Conservation (phyloP, 1,140 invertebrate species). For the Leptopilina clavipes region DNA sequence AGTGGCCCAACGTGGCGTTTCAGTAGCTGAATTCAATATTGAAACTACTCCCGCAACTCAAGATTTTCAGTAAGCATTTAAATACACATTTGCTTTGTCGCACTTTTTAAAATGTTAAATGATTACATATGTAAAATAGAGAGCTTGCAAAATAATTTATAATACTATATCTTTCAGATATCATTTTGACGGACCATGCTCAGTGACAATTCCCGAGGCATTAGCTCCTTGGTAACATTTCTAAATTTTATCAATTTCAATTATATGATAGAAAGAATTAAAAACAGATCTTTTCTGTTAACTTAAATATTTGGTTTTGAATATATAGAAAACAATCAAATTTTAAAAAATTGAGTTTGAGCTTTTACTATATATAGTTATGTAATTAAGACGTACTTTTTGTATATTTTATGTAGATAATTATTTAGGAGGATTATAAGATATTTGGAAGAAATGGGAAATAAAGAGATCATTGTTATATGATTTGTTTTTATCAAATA, state of each 20-base stretch:
- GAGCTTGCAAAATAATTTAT: slow-evolving; percentile 42
- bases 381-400: no score
- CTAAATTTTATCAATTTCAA: no score
- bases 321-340: no score
- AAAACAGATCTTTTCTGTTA: no score
- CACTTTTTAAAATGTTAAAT: not conserved
- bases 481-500: slow-evolving; percentile 33
- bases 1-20: slow-evolving; percentile 84
- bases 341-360: no score
- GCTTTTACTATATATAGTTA: no score
- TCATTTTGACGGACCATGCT: slow-evolving; percentile 87
- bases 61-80: slow-evolving; percentile 79
- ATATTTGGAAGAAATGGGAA: not conserved
- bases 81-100: not conserved
- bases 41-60: slow-evolving; percentile 84
- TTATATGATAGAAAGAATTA: no score
- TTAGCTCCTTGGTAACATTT: slow-evolving; percentile 68
- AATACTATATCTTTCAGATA: slow-evolving; percentile 75
- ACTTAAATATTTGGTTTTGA: no score
- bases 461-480: not conserved
- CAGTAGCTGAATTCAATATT: slow-evolving; percentile 93
- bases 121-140: not conserved
- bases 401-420: no score
- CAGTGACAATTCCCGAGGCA: slow-evolving; percentile 81
- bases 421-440: no score